Conservation (phyloP, 2,888 invertebrate genomes). For the Brachypalpus laphriformis region DNA sequence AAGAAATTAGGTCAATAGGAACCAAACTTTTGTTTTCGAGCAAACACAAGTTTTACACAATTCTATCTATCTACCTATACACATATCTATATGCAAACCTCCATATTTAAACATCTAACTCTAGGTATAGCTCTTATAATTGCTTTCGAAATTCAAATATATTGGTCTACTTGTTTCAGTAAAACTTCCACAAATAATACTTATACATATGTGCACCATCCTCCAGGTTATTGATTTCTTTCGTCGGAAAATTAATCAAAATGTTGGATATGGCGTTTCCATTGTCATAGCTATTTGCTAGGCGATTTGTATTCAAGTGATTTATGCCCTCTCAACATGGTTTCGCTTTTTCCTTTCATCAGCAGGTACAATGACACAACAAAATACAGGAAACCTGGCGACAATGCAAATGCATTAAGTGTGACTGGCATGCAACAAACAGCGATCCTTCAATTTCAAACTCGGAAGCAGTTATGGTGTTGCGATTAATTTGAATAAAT, state of each 20-base stretch:
- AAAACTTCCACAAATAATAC: background rate
- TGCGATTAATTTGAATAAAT: constrained; percentile 52
- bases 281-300: constrained; percentile 32
- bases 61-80: too few relatives aligned
- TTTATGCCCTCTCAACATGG: constrained; percentile 38
- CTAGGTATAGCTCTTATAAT: too few relatives aligned
- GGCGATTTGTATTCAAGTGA: constrained; percentile 50
- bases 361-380: constrained; percentile 38
- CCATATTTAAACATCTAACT: too few relatives aligned
- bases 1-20: too few relatives aligned
- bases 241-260: constrained; percentile 31
- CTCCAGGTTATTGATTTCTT: constrained; percentile 21
- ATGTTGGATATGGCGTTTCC: constrained; percentile 14
- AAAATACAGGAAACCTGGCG: constrained; percentile 46
- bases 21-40: too few relatives aligned
- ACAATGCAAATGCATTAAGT: constrained; percentile 59
- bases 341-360: constrained; percentile 45
- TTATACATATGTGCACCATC: background rate
- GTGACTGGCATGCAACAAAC: constrained; percentile 60
- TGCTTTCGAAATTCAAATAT: too few relatives aligned
- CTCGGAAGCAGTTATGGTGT: constrained; percentile 52
- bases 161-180: too few relatives aligned
- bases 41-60: too few relatives aligned
- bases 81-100: too few relatives aligned
- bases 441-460: constrained; percentile 43